A percentile compares a stretch with the other conserved stretches of the same genome.
These are phyloP conservation scores for Naso thynnoides DNA, from an alignment of 2,797 vertebrate species.

Conservation along the genomic window DNA sequence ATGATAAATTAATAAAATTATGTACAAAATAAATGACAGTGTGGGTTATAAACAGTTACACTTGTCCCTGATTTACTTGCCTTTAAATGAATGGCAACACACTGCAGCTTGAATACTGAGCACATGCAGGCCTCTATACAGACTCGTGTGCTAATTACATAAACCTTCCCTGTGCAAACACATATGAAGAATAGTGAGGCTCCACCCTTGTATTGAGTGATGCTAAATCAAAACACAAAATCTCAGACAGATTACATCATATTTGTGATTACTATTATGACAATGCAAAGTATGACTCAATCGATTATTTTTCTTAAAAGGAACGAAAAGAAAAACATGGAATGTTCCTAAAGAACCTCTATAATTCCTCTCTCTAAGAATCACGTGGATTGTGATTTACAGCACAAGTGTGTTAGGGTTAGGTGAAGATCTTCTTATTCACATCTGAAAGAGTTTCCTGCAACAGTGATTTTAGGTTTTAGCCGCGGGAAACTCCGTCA, in stretches of 20 bases:
- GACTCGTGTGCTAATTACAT: slow-evolving; percentile 20
- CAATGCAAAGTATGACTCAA: background rate
- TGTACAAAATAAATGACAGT: background rate
- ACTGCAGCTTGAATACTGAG: slow-evolving; percentile 10
- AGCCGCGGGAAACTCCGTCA: slow-evolving; percentile 2
- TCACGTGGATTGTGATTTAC: background rate
- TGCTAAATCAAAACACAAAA: slow-evolving; percentile 25
- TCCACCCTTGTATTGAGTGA: slow-evolving; percentile 57
- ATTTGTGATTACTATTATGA: background rate
- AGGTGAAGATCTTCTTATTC: background rate
- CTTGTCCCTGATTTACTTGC: background rate
- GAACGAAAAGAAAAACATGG: background rate
- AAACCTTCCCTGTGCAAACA: slow-evolving; percentile 73
- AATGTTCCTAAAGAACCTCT: background rate
- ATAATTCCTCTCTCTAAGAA: background rate
- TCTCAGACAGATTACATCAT: background rate
- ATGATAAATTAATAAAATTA: too few relatives aligned
- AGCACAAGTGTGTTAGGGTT: background rate
- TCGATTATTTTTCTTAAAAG: background rate
- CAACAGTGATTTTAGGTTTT: background rate
- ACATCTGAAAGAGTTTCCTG: background rate
- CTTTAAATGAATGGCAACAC: slow-evolving; percentile 3
- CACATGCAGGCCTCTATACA: background rate
- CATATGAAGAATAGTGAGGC: slow-evolving; percentile 45
- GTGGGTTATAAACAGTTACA: background rate